Percentiles rank a stretch among this genome's conserved stretches.
phyloP scores from a whole-genome alignment of 1,140 invertebrate genomes.

The Olivierus martensii region DNA sequence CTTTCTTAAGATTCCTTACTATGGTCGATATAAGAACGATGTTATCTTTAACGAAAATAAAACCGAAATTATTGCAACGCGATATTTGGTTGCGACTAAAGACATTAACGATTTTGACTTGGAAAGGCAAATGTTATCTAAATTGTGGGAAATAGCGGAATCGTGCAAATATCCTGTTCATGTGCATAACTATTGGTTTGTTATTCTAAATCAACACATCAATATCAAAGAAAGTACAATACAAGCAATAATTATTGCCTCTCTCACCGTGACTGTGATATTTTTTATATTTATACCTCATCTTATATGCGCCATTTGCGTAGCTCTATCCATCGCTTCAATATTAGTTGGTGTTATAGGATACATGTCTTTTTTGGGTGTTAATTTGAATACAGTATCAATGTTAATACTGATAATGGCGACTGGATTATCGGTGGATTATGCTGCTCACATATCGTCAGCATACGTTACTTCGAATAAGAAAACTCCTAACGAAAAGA shows the following conservation, averaged over 20 bases:
- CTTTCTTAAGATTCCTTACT: slow-evolving; percentile 36
- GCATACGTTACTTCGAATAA: slow-evolving; percentile 71
- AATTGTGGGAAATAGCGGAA: slow-evolving; percentile 52
- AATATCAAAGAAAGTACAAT: slow-evolving; percentile 68
- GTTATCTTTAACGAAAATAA: slow-evolving; percentile 63
- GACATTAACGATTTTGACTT: slow-evolving; percentile 77
- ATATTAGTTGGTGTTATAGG: slow-evolving; percentile 92
- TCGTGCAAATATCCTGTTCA: slow-evolving; percentile 80
- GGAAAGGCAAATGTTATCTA: slow-evolving; percentile 67
- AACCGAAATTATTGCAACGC: slow-evolving; percentile 60
- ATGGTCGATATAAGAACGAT: slow-evolving; percentile 52
- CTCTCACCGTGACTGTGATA: slow-evolving; percentile 85
- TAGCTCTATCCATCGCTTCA: slow-evolving; percentile 85
- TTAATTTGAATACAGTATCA: slow-evolving; percentile 89
- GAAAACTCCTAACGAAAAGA: slow-evolving; percentile 41
- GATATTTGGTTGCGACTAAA: slow-evolving; percentile 67
- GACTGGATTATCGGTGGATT: slow-evolving; percentile 94
- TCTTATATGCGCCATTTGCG: slow-evolving; percentile 80
- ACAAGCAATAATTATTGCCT: slow-evolving; percentile 78
- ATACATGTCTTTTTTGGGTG: slow-evolving; percentile 89
- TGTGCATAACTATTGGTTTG: not conserved
- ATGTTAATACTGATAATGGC: slow-evolving; percentile 99
- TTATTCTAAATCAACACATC: no score
- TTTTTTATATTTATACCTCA: slow-evolving; percentile 93
- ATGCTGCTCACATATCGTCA: slow-evolving; percentile 92